Evolutionary conservation across 2,113 vertebrate species (phyloP).

Genomic region (Cromileptes altivelis): DNA sequence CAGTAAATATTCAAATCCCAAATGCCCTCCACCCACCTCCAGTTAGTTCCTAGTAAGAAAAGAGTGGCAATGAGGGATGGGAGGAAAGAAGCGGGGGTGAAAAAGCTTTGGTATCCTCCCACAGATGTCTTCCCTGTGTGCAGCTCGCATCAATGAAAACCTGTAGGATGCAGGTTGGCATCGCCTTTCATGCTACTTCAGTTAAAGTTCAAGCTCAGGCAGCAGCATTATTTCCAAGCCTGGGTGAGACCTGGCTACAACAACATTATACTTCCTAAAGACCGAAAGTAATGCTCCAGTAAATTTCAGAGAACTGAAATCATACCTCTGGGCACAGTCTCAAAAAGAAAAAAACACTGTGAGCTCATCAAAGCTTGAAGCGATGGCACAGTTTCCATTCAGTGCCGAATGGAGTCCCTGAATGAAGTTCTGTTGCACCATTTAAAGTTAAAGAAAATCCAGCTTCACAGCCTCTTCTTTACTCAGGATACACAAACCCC

Average conservation of each 20-base stretch:
- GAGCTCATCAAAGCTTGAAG: constrained; percentile 37
- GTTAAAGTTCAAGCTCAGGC: constrained; percentile 9
- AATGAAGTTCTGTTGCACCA: constrained; percentile 21
- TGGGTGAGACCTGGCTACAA: constrained; percentile 7
- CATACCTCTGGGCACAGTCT: constrained; percentile 28
- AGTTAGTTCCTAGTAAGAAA: constrained; percentile 26
- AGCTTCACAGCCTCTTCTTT: background rate
- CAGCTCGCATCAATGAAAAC: constrained; percentile 32
- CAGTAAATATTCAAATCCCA: constrained; percentile 33
- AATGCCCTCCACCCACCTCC: background rate
- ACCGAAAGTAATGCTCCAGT: background rate
- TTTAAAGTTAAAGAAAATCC: background rate
- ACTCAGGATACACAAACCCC: constrained; percentile 15
- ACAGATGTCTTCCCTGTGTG: constrained; percentile 20
- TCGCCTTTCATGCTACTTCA: constrained; percentile 37
- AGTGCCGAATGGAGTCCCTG: constrained; percentile 15
- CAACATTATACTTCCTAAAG: constrained; percentile 19
- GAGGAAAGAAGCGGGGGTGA: background rate
- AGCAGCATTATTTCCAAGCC: constrained; percentile 11
- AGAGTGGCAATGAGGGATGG: background rate
- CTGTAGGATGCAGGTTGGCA: constrained; percentile 1
- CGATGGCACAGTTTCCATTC: constrained; percentile 46
- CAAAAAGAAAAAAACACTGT: background rate
- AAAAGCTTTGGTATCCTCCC: constrained; percentile 18
- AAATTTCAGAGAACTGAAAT: constrained; percentile 36